A percentile compares a stretch with the other conserved stretches of the same genome.
These are phyloP conservation scores for Sesamia inferens DNA, from an alignment of 2,888 invertebrate species.

Conservation along the genomic window DNA sequence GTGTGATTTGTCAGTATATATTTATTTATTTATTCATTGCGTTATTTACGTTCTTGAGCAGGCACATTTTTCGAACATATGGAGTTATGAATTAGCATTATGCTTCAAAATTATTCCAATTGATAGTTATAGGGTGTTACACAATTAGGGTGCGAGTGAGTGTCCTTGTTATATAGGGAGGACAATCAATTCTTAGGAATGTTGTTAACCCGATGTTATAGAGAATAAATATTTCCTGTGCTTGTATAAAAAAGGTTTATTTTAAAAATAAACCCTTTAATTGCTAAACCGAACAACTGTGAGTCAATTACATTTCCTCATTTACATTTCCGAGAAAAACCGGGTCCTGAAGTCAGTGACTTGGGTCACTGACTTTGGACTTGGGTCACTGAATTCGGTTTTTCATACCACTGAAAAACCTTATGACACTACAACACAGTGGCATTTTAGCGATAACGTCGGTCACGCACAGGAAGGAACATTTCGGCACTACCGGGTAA, in stretches of 20 bases:
- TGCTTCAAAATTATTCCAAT: too few species aligned
- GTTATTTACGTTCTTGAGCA: too few species aligned
- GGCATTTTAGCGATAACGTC: constrained; percentile 29
- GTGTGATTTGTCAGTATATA: too few species aligned
- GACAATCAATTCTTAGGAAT: background rate
- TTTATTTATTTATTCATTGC: too few species aligned
- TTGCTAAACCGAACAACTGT: background rate
- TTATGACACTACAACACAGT: constrained; percentile 34
- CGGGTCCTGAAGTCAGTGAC: background rate
- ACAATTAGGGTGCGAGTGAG: background rate
- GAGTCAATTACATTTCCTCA: too few species aligned
- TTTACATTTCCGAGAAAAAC: background rate
- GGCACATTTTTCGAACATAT: too few species aligned
- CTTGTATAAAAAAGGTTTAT: too few species aligned
- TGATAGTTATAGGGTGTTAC: too few species aligned
- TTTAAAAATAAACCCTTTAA: background rate
- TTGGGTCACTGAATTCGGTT: too few species aligned
- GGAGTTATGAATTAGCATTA: too few species aligned
- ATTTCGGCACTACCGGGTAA: constrained; percentile 40
- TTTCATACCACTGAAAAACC: constrained; percentile 32
- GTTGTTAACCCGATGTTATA: background rate
- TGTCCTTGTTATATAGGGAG: background rate
- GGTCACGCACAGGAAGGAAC: constrained; percentile 58
- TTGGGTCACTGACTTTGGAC: too few species aligned
- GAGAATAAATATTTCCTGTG: too few species aligned